These are phyloP conservation scores for Pantherophis vulpinus DNA, from an alignment of 2,797 vertebrate species.

Conservation along the genomic window DNA sequence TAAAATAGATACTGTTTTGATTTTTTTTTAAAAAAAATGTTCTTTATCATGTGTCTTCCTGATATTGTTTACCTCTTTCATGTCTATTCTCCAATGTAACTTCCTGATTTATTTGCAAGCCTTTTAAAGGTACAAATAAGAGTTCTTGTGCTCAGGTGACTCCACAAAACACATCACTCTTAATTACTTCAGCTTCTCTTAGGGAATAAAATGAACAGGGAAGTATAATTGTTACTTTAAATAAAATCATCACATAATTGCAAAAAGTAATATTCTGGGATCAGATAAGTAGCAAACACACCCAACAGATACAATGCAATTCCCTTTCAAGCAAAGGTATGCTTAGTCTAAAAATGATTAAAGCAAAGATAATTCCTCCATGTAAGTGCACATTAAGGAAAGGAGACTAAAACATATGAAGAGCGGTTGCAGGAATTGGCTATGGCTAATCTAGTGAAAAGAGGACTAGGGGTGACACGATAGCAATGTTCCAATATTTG, in stretches of 20 bases:
- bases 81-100: slow-evolving; percentile 9
- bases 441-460: not conserved
- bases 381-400: not conserved
- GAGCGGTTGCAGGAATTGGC: not conserved
- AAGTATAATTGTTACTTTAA: not conserved
- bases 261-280: slow-evolving; percentile 8
- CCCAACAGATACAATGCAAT: not conserved
- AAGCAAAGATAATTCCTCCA: not conserved
- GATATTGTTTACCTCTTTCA: slow-evolving; percentile 61
- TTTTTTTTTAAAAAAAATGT: slow-evolving; percentile 54
- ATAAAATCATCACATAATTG: not conserved
- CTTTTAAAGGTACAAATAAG: not conserved
- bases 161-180: not conserved
- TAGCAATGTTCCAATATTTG: not conserved
- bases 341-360: not conserved
- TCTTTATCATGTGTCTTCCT: slow-evolving; percentile 58
- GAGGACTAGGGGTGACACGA: not conserved
- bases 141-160: not conserved
- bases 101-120: not conserved
- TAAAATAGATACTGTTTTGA: slow-evolving; percentile 67
- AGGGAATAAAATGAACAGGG: not conserved
- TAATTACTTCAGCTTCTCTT: not conserved
- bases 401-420: not conserved
- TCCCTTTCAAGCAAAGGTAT: not conserved
- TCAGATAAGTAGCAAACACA: not conserved